Evolutionary conservation across 2,888 invertebrate genomes (phyloP), one percentile per base, ranked within the genome.

Genomic region (Campopleginae sp.): DNA sequence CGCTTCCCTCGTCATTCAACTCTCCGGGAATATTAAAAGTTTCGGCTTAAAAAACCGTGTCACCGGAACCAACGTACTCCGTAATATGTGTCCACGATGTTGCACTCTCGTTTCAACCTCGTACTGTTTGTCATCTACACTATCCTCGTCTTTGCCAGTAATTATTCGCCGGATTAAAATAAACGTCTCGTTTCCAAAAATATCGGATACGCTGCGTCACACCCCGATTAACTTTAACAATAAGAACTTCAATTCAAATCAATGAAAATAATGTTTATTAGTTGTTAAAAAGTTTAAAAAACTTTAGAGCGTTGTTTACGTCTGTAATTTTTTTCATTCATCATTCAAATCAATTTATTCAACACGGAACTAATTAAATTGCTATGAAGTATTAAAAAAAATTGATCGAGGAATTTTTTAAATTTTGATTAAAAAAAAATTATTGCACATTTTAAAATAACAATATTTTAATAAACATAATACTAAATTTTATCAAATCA

Each of bases 1-100:
- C 27, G 38, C 81, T 44, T 46, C 51, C 68, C 63, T 77, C 42
- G 58, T 66, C 61, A 51, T 70, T 80, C 63, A 65, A 63, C 46
- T 82, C 71, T 63, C 76, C 63, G 74, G 54, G 80, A 87, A 84
- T 86, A 86, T 86, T 87, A 82, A 87, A 85, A 85, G 81, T 85
- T 80, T 83, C 66, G 66, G 71, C 44, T 48, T 72, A 71, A 75
- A 66, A 82, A 82, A 79, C 71, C 77, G 78, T 82, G 84, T 86
- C 86, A 84, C 80, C 80, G 78, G 58, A 80, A 77, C 74, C 82
- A 61, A 46, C 63, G 72, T 54, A 17, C 80, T 33, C 72, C 74
- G 61, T 79, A 80, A 84, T 72, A 58, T 72, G 76, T 77, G 80
- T 80, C 66, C 66, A 82, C 65, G 65, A 74, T 75, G 65, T 80